Base-by-base conservation (phyloP, 2,113 vertebrate genomes). In the Trematomus loennbergii region DNA sequence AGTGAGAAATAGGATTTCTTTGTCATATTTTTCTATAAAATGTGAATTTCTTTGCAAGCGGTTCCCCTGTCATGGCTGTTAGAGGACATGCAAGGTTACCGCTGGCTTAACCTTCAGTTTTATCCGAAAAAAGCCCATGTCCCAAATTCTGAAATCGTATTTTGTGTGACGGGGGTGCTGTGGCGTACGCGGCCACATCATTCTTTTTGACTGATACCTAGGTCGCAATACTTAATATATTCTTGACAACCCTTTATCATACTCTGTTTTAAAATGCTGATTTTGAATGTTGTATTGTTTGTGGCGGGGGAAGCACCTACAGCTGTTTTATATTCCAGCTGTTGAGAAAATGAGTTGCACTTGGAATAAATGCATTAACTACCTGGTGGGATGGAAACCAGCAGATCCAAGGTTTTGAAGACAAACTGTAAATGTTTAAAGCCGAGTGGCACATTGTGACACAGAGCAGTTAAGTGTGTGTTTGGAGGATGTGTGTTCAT, bases 281-380 rank as follows among this genome's bases (percentile, higher is more conserved):
- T 6, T 16, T 11, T 1, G 2, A 1, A 29, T 17, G 49, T 0
- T 9, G 49, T 9, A 36, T n/a, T 1, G 13, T 18, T 4, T 1
- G 10, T 9, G 9, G 11, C 45, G 3, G 20, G 15, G 15, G n/a
- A 49, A 22, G 25, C 7, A 22, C 22, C 11, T 9, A 5, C 17
- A n/a, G 13, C 60, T 33, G 33, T 22, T n/a, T 75, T 53, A 75
- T 29, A 71, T 46, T 45, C 5, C 12, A 36, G 53, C 9, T 43
- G 25, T 58, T 3, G 10, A 25, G 25, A 29, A 65, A 68, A 65
- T 43, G 29, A 29, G 22, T 57, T 16, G 59, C 43, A 20, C 25
- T 18, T 70, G 4, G 53, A 75, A 67, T 49, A 15, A 57, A 66
- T 81, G 49, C 55, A 69, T 66, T 84, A 74, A 62, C 43, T 61